Base-by-base conservation (phyloP, 2,113 vertebrate species). In the Scalopus aquaticus region DNA sequence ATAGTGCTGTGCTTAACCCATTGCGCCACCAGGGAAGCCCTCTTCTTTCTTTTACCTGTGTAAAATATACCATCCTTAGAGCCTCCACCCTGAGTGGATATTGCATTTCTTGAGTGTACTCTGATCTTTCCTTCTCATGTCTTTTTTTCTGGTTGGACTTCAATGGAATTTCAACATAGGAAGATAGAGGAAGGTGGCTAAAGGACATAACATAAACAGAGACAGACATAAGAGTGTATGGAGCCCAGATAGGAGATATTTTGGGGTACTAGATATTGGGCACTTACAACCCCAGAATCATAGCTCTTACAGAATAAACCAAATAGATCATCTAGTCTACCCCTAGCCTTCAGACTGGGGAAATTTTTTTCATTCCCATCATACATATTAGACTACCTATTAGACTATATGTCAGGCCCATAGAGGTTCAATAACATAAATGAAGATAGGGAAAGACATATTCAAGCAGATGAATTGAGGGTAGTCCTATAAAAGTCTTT, bases 91-190 rank as follows among this genome's bases (percentile, higher is more conserved):
- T 86, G 12, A 19, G 39, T 19, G 56, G 12, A n/a, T 54, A 51
- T 62, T 62, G 17, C 3, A 35, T 80, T 89, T 51, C 69, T 58
- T 65, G 30, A 28, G 10, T 64, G 64, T 60, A 30, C 44, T 77
- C 67, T 62, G 51, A 83, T 26, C 20, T 65, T 82, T 90, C 56
- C 62, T 90, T 49, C 69, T 49, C 60, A 46, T 30, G 62, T 76
- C 30, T 46, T 90, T 83, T 94, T 49, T 70, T 90, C 58, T 67
- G 46, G 39, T 65, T 92, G 70, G 35, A 60, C 56, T 60, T 82
- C 67, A 76, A 35, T 67, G 26, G 20, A 12, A 87, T 92, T 83
- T 87, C 72, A 90, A 39, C 64, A 83, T 24, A 73, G 44, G 32
- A 56, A 64, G 32, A 19, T 8, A 81, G 51, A 91, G 6, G 12